phyloP scores from a whole-genome alignment of 1,140 invertebrate species.

The Papilio polyxenes region DNA sequence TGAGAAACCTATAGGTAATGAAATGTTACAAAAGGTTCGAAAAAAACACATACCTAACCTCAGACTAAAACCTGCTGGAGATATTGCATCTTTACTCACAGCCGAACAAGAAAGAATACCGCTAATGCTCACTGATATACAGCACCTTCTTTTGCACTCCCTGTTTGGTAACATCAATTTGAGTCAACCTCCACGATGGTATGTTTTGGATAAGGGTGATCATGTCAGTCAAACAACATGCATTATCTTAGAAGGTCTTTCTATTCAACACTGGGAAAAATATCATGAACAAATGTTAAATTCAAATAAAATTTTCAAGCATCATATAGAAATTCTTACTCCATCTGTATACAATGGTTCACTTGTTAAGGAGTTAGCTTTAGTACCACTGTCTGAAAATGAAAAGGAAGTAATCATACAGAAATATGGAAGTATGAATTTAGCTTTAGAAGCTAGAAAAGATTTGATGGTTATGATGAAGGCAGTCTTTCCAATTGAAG shows the following conservation, averaged over 20 bases:
- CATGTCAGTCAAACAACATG: constrained; percentile 86
- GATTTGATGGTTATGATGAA: constrained; percentile 85
- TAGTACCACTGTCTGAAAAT: constrained; percentile 86
- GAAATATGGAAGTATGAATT: constrained; percentile 85
- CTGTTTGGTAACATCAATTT: constrained; percentile 86
- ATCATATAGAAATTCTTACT: constrained; percentile 87
- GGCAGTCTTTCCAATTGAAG: constrained; percentile 84
- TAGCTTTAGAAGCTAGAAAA: constrained; percentile 83
- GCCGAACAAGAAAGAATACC: constrained; percentile 84
- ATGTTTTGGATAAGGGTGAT: constrained; percentile 87
- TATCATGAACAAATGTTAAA: constrained; percentile 83
- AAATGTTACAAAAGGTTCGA: constrained; percentile 57
- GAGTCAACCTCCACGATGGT: constrained; percentile 88
- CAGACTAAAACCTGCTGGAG: constrained; percentile 82
- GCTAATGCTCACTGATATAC: constrained; percentile 90
- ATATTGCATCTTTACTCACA: constrained; percentile 81
- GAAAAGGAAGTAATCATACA: constrained; percentile 84
- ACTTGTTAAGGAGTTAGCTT: constrained; percentile 88
- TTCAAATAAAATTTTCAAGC: constrained; percentile 82
- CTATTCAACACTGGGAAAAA: constrained; percentile 86
- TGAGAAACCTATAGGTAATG: constrained; percentile 34
- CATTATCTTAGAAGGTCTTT: constrained; percentile 89
- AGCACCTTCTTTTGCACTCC: constrained; percentile 90
- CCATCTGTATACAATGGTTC: constrained; percentile 86
- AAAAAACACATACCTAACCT: constrained; percentile 83